Evolutionary conservation across 2,797 vertebrate species (phyloP).

Genomic region (Labroides dimidiatus): DNA sequence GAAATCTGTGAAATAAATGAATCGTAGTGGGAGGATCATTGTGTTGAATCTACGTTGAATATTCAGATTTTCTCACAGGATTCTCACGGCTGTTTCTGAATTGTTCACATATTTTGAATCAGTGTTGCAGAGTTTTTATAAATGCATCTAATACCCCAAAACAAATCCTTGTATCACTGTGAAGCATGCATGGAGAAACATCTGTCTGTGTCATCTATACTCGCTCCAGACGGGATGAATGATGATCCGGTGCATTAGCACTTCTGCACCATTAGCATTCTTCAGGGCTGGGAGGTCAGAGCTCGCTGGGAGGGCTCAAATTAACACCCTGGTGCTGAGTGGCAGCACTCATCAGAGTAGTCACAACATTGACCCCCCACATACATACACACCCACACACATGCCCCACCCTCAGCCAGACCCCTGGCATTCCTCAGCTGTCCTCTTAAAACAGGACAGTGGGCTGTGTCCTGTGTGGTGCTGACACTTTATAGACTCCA

Average conservation of each 20-base stretch:
- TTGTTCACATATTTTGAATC: no score
- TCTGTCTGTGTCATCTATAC: constrained; percentile 34
- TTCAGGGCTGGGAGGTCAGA: constrained; percentile 60
- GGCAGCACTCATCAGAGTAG: constrained; percentile 61
- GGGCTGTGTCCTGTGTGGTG: constrained; percentile 10
- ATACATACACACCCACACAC: constrained; percentile 16
- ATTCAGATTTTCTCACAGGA: not conserved
- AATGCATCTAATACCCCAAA: no score
- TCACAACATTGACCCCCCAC: constrained; percentile 64
- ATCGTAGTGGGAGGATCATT: not conserved
- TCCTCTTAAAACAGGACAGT: constrained; percentile 52
- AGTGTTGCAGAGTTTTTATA: no score
- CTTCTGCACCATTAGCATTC: constrained; percentile 77
- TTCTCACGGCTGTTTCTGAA: no score
- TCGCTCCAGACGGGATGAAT: constrained; percentile 45
- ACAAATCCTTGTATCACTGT: not conserved
- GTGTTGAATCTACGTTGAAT: not conserved
- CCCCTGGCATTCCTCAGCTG: constrained; percentile 71
- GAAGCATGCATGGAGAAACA: constrained; percentile 8
- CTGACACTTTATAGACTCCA: not conserved
- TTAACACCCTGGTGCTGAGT: constrained; percentile 80
- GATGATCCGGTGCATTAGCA: constrained; percentile 65
- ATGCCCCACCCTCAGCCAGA: constrained; percentile 8
- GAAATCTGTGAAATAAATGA: no score
- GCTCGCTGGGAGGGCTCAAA: constrained; percentile 70